A percentile compares a stretch with the other conserved stretches of the same genome.
phyloP scores from a whole-genome alignment of 2,113 vertebrate genomes.

The Brachionichthys hirsutus region DNA sequence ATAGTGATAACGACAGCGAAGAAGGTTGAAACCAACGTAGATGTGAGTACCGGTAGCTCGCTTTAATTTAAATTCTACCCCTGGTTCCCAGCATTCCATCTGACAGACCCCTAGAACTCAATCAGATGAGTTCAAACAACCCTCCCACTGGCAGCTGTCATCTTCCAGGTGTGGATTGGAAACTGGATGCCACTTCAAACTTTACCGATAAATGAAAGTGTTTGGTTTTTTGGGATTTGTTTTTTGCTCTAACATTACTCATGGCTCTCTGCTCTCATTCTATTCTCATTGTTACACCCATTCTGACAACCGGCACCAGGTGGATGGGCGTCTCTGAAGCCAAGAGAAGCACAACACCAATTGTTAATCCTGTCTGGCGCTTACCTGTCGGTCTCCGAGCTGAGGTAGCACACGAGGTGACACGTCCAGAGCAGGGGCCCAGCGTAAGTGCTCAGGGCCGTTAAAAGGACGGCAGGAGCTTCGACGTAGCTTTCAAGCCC shows the following conservation, averaged over 20 bases:
- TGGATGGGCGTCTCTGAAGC: background rate
- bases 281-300: too few species aligned
- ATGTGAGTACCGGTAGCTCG: background rate
- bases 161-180: background rate
- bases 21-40: background rate
- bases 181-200: too few species aligned
- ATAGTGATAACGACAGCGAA: background rate
- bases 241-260: too few species aligned
- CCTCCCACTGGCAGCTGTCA: background rate
- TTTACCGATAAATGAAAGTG: too few species aligned
- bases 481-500: constrained; percentile 88
- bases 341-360: too few species aligned
- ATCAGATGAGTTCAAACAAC: background rate
- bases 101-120: background rate
- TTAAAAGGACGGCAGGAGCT: constrained; percentile 87
- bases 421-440: constrained; percentile 92
- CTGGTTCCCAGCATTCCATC: background rate
- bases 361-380: background rate
- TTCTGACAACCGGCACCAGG: background rate
- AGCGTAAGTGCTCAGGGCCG: constrained; percentile 84
- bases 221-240: too few species aligned
- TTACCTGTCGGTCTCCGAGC: constrained; percentile 84
- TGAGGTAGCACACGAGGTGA: constrained; percentile 89
- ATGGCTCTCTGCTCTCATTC: too few species aligned
- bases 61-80: background rate